Percentiles rank a stretch among this genome's conserved stretches.
Conservation (phyloP, 2,113 vertebrate species). For the Nycticorax nycticorax region DNA sequence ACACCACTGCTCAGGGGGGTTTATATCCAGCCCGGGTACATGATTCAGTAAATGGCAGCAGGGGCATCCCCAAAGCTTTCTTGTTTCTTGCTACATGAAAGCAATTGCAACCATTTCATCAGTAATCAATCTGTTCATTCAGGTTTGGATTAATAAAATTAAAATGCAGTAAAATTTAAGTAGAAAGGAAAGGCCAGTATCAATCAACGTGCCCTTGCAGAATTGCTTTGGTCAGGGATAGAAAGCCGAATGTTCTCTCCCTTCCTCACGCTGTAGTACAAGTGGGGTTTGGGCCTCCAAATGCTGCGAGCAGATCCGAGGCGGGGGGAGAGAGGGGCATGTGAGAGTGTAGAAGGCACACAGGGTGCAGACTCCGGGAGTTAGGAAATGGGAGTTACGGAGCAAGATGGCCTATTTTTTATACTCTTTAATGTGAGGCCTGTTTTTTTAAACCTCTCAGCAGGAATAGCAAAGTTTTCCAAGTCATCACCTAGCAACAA, state of each 20-base stretch:
- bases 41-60: neutral
- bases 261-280: neutral
- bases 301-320: constrained; percentile 20
- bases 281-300: neutral
- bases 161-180: neutral
- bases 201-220: neutral
- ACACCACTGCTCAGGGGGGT: neutral
- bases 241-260: neutral
- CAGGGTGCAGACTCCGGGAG: constrained; percentile 53
- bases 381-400: constrained; percentile 60
- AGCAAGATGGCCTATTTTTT: constrained; percentile 69
- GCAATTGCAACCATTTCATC: neutral
- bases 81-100: neutral
- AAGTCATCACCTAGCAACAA: constrained; percentile 82
- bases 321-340: neutral
- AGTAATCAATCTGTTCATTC: neutral
- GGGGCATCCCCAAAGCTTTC: neutral
- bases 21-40: constrained; percentile 40
- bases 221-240: neutral
- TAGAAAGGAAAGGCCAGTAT: neutral
- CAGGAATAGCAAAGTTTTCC: constrained; percentile 79
- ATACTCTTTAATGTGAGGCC: constrained; percentile 71
- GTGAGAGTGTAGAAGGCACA: constrained; percentile 32
- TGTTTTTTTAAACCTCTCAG: constrained; percentile 74
- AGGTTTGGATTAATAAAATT: constrained; percentile 9